phyloP scores from a whole-genome alignment of 1,140 invertebrate genomes.

The Caerostris darwini region DNA sequence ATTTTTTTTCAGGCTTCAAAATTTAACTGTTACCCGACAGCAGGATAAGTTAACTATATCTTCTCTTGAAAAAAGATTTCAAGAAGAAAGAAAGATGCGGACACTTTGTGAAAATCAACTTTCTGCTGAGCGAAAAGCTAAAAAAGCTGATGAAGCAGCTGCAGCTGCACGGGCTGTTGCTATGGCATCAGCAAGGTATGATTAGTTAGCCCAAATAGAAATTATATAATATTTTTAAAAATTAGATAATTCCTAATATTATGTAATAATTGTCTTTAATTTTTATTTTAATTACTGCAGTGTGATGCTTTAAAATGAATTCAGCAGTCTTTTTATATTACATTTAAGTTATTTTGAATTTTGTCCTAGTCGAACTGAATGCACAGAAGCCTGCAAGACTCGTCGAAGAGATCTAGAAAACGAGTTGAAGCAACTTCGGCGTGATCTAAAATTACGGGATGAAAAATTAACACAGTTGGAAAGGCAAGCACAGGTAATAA shows the following conservation, averaged over 20 bases:
- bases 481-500: constrained; percentile 84
- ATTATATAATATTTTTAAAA: background rate
- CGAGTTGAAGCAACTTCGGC: constrained; percentile 88
- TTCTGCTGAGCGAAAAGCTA: constrained; percentile 88
- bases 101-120: constrained; percentile 89
- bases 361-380: constrained; percentile 84
- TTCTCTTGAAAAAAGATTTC: constrained; percentile 89
- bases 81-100: constrained; percentile 91
- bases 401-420: constrained; percentile 89
- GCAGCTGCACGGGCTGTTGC: constrained; percentile 84
- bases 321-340: too few relatives aligned
- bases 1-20: constrained; percentile 85
- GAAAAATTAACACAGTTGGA: constrained; percentile 85
- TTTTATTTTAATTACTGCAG: too few relatives aligned
- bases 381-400: constrained; percentile 89
- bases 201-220: too few relatives aligned
- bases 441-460: constrained; percentile 89
- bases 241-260: background rate
- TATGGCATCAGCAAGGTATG: constrained; percentile 81
- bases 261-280: too few relatives aligned
- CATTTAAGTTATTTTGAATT: too few relatives aligned
- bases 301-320: too few relatives aligned
- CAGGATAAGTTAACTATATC: constrained; percentile 90
- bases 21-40: constrained; percentile 87
- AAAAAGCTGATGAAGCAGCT: constrained; percentile 86